Conservation (phyloP, 1,140 invertebrate species). For the Holcopasites calliopsidis region DNA sequence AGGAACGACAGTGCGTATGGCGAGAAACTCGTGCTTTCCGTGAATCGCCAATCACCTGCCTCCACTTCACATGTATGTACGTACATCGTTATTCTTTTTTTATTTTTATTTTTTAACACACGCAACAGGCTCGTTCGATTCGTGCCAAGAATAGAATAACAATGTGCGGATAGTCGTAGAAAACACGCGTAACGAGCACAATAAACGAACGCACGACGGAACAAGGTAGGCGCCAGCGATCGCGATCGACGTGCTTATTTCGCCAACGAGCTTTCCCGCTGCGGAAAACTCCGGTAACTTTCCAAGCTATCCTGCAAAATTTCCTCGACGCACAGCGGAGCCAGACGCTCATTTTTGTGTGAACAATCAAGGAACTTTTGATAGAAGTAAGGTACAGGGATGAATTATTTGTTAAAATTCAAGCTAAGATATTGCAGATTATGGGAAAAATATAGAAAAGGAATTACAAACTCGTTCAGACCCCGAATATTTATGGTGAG, state of each 20-base stretch:
- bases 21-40: no score
- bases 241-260: conserved; percentile 17
- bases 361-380: no score
- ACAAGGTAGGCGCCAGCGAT: conserved; percentile 29
- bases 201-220: conserved; percentile 45
- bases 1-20: no score
- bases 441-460: no score
- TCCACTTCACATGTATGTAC: conserved; percentile 4
- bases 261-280: conserved; percentile 7
- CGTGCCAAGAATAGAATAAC: conserved; percentile 54
- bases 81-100: not conserved
- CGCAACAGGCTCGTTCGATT: conserved; percentile 37
- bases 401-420: no score
- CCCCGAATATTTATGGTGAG: no score
- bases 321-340: not conserved
- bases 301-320: not conserved
- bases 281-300: conserved; percentile 1
- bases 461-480: no score
- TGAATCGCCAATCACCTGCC: not conserved
- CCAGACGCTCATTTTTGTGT: no score
- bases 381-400: no score
- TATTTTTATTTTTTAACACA: conserved; percentile 11
- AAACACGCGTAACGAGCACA: conserved; percentile 53
- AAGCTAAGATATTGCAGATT: no score
- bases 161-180: conserved; percentile 26